A percentile compares a stretch with the other conserved stretches of the same genome.
These are phyloP conservation scores for Danio choprae DNA, from an alignment of 2,797 vertebrate genomes.

Conservation along the genomic window DNA sequence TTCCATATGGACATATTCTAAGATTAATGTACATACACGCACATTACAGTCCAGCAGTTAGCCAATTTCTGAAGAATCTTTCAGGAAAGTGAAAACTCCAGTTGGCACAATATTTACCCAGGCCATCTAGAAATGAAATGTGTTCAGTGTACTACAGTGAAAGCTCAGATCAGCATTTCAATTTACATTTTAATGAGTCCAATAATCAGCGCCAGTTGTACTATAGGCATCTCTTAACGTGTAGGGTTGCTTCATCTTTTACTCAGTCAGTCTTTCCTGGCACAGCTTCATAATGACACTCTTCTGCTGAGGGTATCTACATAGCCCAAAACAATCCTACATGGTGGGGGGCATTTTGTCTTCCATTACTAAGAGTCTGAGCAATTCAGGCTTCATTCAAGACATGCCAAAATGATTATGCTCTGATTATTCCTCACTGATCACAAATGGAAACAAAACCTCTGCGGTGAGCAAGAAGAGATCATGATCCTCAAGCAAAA, in stretches of 20 bases:
- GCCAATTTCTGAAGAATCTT: background rate
- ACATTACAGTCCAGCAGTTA: slow-evolving; percentile 19
- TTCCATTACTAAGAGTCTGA: slow-evolving; percentile 20
- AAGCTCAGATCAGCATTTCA: slow-evolving; percentile 7
- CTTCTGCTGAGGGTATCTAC: slow-evolving; percentile 3
- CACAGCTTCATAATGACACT: background rate
- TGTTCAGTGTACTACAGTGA: background rate
- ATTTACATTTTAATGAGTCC: background rate
- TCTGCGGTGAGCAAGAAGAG: background rate
- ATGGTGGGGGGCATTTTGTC: slow-evolving; percentile 32
- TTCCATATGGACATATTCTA: slow-evolving; percentile 62
- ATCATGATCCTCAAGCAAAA: slow-evolving; percentile 23
- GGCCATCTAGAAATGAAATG: slow-evolving; percentile 1
- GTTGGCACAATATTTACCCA: slow-evolving; percentile 13
- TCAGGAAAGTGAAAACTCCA: background rate
- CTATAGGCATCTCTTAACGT: slow-evolving; percentile 8
- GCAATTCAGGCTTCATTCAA: slow-evolving; percentile 12
- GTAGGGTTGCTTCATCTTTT: background rate
- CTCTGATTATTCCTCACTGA: background rate
- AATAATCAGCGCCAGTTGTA: background rate
- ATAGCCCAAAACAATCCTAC: slow-evolving; percentile 26
- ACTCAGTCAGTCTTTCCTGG: slow-evolving; percentile 19
- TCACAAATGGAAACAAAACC: slow-evolving; percentile 3
- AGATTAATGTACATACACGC: slow-evolving; percentile 44
- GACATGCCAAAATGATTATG: slow-evolving; percentile 6